Evolutionary conservation across 2,888 invertebrate genomes (phyloP), one percentile per base, ranked within the genome.

Genomic region (Ametastegia equiseti): DNA sequence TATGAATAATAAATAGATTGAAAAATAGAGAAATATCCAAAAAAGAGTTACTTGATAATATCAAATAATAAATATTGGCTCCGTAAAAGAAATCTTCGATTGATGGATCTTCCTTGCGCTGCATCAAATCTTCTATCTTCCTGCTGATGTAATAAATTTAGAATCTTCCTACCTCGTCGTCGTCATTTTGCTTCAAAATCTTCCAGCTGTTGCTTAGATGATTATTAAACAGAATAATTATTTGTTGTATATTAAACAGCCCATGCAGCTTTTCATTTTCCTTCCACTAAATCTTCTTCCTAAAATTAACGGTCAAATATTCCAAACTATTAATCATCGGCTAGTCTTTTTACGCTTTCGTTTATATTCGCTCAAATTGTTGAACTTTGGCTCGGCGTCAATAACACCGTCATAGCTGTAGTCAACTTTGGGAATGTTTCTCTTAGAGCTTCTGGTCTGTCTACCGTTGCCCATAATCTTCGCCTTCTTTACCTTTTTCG

Each of bases 391-490:
- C 85, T 91, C 91, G 67, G 87, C 84, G 83, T 91, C 91, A 81
- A 88, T 83, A 11, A 75, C 33, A 1, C 75, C 75, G 36, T 75
- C 57, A 83, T 89, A 90, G 81, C 86, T 88, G 85, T 91, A 91
- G 86, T 89, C 90, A 57, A 91, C 89, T 84, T 88, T 90, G 81
- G 90, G 89, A 81, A 89, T 84, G 82, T 88, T 89, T 85, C 91
- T 86, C 80, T 88, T 89, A 75, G 91, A 91, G 83, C 89, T 89
- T 83, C 91, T 87, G 1, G 88, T 90, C 84, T 86, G 87, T 79
- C 85, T 87, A 19, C 83, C n/a, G 69, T n/a, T 81, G 82, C 33
- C 80, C 82, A 27, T 27, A 9, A 9, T 23, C 23, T 78, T 78
- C 2, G 60, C 9, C 19, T 57, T 78, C 19, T 78, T 78, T 50